Evolutionary conservation across 2,888 invertebrate species (phyloP).

Genomic region (Drosophila falleni): DNA sequence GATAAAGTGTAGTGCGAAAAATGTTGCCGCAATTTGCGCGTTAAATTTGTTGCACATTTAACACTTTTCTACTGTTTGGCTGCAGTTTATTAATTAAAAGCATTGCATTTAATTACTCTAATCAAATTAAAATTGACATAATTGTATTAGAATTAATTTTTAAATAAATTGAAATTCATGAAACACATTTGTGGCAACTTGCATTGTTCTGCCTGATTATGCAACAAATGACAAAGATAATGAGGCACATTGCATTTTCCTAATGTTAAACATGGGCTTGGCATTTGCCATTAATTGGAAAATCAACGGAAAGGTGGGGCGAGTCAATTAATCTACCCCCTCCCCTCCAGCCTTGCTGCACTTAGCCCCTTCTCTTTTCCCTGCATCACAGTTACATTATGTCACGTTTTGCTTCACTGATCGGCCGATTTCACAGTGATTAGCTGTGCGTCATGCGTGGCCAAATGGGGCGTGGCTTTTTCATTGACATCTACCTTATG

Average conservation of each 20-base stretch:
- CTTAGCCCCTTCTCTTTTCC: neutral
- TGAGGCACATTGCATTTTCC: slow-evolving; percentile 30
- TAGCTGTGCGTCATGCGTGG: slow-evolving; percentile 72
- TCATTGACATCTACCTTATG: slow-evolving; percentile 17
- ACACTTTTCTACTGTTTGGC: neutral
- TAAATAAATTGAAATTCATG: slow-evolving; percentile 21
- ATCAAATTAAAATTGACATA: slow-evolving; percentile 36
- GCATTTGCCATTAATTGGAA: slow-evolving; percentile 45
- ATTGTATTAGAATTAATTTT: slow-evolving; percentile 29
- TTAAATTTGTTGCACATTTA: slow-evolving; percentile 8
- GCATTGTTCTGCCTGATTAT: slow-evolving; percentile 25
- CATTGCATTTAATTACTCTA: slow-evolving; percentile 27
- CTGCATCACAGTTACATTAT: slow-evolving; percentile 53
- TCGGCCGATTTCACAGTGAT: slow-evolving; percentile 74
- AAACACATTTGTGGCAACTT: slow-evolving; percentile 13
- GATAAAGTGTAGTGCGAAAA: slow-evolving; percentile 17
- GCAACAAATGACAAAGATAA: slow-evolving; percentile 24
- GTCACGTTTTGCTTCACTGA: slow-evolving; percentile 75
- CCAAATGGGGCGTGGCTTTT: slow-evolving; percentile 47
- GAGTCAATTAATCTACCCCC: slow-evolving; percentile 49
- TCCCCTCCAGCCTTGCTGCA: neutral
- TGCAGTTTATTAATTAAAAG: slow-evolving; percentile 27
- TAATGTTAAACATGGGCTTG: slow-evolving; percentile 36
- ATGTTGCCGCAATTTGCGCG: slow-evolving; percentile 17
- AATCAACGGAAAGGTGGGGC: slow-evolving; percentile 33